A percentile compares a stretch with the other conserved stretches of the same genome.
phyloP scores from a whole-genome alignment of 2,888 invertebrate species.

The Chrysopilus asiliformis region DNA sequence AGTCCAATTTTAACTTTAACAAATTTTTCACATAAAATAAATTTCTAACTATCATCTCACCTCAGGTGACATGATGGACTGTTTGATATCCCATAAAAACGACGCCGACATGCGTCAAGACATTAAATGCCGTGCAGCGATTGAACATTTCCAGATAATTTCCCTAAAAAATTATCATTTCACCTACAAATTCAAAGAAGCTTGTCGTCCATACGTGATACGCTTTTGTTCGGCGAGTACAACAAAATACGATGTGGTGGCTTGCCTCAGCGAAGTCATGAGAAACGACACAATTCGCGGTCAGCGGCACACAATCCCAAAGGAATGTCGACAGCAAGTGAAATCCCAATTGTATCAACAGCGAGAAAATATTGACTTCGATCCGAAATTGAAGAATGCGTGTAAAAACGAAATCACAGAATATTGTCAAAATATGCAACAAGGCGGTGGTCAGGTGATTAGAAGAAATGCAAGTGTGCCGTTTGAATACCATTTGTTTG shows the following conservation, averaged over 20 bases:
- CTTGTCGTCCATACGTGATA: constrained; percentile 72
- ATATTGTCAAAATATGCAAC: constrained; percentile 53
- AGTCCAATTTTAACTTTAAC: neutral
- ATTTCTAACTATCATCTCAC: neutral
- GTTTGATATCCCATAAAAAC: constrained; percentile 84
- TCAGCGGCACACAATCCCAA: constrained; percentile 64
- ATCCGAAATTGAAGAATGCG: constrained; percentile 68
- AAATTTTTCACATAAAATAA: neutral
- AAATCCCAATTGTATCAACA: constrained; percentile 84
- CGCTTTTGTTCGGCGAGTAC: constrained; percentile 54
- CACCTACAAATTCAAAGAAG: constrained; percentile 86
- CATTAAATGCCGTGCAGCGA: constrained; percentile 75
- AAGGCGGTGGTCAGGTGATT: constrained; percentile 46
- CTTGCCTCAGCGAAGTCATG: constrained; percentile 62
- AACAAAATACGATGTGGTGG: constrained; percentile 59
- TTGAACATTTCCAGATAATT: constrained; percentile 94
- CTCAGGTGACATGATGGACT: constrained; percentile 75
- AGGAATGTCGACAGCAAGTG: constrained; percentile 82
- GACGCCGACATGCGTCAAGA: constrained; percentile 65
- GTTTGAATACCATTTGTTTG: constrained; percentile 1
- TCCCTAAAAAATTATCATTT: constrained; percentile 88
- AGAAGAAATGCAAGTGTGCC: constrained; percentile 33
- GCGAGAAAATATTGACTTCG: constrained; percentile 75
- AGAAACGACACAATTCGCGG: constrained; percentile 74
- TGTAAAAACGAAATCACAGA: constrained; percentile 67